Conservation (phyloP, 2,888 invertebrate genomes). For the Amblyteles armatorius region DNA sequence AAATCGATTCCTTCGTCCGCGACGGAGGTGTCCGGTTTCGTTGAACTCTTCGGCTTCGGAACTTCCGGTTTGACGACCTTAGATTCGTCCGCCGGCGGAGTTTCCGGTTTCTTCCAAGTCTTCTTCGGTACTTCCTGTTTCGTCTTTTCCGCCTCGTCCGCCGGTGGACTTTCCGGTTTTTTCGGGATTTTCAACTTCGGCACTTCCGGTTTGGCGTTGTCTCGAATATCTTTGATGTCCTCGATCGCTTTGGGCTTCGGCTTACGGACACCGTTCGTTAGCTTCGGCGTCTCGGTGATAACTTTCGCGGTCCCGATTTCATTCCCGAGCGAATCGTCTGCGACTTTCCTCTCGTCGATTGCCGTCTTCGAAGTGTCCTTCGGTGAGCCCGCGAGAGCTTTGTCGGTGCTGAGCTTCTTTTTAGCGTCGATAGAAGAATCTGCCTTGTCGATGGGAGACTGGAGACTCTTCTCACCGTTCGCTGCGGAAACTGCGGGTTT, state of each 20-base stretch:
- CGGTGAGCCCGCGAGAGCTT: conserved; percentile 17
- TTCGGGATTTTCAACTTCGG: conserved; percentile 35
- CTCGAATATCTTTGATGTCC: conserved; percentile 72
- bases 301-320: conserved; percentile 84
- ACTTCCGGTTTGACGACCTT: conserved; percentile 27
- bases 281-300: background rate
- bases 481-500: conserved; percentile 11
- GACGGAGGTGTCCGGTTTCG: conserved; percentile 52
- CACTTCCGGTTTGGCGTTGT: conserved; percentile 44
- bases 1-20: conserved; percentile 79
- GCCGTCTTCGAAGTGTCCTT: background rate
- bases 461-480: conserved; percentile 22
- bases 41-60: background rate
- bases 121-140: conserved; percentile 49
- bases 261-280: conserved; percentile 39
- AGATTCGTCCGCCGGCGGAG: conserved; percentile 4
- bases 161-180: conserved; percentile 39
- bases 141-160: conserved; percentile 55
- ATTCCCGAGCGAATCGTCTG: conserved; percentile 49
- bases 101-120: conserved; percentile 40
- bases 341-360: conserved; percentile 41
- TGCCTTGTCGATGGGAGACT: background rate
- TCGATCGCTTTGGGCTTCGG: conserved; percentile 83
- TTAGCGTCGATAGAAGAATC: conserved; percentile 36
- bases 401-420: conserved; percentile 5